These are phyloP conservation scores for Orchesella cincta DNA, from an alignment of 1,140 invertebrate genomes.

Conservation along the genomic window DNA sequence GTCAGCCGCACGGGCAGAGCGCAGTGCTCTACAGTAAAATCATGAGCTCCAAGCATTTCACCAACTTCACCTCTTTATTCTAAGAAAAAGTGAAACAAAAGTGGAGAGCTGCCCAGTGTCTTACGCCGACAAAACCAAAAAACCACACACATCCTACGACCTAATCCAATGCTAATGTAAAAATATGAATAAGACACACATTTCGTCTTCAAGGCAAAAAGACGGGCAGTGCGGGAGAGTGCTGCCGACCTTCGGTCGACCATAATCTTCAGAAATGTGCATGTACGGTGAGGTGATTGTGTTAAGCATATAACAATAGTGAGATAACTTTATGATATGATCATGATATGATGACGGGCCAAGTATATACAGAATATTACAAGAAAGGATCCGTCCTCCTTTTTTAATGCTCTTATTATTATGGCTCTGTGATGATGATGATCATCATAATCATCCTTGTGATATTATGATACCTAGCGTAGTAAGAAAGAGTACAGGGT, in stretches of 20 bases:
- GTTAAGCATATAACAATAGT: no score
- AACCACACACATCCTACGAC: background rate
- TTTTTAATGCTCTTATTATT: background rate
- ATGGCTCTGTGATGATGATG: background rate
- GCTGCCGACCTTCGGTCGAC: constrained; percentile 22
- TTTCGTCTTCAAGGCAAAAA: constrained; percentile 8
- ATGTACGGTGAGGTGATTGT: no score
- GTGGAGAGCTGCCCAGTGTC: background rate
- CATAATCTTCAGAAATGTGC: no score
- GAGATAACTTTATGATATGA: no score
- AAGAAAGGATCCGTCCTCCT: background rate
- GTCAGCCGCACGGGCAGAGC: no score
- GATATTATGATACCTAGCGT: background rate
- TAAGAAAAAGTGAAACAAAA: constrained; percentile 6
- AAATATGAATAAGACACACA: background rate
- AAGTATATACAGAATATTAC: background rate
- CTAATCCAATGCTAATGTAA: background rate
- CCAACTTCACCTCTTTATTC: constrained; percentile 17
- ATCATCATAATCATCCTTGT: background rate
- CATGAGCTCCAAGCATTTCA: background rate
- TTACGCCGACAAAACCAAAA: constrained; percentile 23
- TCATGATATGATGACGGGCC: no score
- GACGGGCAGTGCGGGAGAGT: constrained; percentile 14
- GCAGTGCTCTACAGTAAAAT: no score
- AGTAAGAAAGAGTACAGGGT: background rate